Evolutionary conservation across 2,888 invertebrate genomes (phyloP), one percentile per base, ranked within the genome.

Genomic region (Rotaria sp.): DNA sequence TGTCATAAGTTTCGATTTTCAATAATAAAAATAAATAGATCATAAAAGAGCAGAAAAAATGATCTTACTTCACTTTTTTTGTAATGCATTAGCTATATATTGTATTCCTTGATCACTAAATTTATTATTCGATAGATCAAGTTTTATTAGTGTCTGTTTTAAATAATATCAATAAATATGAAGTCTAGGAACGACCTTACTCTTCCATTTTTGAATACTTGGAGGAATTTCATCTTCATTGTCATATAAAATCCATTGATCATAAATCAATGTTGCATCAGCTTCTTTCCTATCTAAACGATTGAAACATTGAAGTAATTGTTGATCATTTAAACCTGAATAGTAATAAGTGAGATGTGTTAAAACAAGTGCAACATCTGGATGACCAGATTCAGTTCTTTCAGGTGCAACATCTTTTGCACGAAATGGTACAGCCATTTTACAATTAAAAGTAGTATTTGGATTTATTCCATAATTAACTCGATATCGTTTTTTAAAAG

Each of bases 371-470:
- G 75, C 75, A 2, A 80, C 4, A 45, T 80, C 75, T 21, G 75
- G 75, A 80, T 80, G 75, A 26, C 75, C 75, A 45, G 45, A 80
- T 45, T 80, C 75, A 45, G 75, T 80, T 41, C 75, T 5, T 26
- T 80, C 75, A 24, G 26, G 26, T 1, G 11, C 75, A 13, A 80
- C 75, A 45, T 80, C 75, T 7, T 80, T 80, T 24, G 75, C 75
- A 21, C 75, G 75, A 80, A 26, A 80, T 10, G 75, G 75, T 45
- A 80, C 75, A 80, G 75, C 75, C 45, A 80, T 80, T 80, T 24
- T 26, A 26, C 45, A 45, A 41, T 80, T 80, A 80, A 41, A 80
- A 11, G 4, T 8, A 38, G 0, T 0, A 21, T 80, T 80, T 45
- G 18, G 45, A 80, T 80, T 80, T 0, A 26, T 7, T 45, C 75